phyloP scores from a whole-genome alignment of 35 echinoderm and acorn worm species.

The Chiridota heheva region DNA sequence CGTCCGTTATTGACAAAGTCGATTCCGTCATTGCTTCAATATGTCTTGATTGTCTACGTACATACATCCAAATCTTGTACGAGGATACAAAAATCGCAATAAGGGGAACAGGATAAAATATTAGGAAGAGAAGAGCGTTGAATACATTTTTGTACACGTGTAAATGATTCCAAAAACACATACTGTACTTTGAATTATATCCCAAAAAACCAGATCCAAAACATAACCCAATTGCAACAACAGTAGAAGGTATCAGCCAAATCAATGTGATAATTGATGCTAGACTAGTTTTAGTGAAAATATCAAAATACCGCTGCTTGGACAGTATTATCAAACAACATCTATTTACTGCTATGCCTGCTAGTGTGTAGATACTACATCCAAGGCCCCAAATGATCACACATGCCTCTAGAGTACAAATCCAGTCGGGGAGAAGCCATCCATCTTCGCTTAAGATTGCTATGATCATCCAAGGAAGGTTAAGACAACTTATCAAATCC shows the following conservation, averaged over 20 bases:
- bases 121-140: background rate
- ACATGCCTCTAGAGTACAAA: background rate
- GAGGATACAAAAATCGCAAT: background rate
- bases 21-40: background rate
- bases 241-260: background rate
- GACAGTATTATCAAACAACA: background rate
- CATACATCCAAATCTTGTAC: background rate
- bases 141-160: background rate
- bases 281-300: background rate
- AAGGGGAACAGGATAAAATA: background rate
- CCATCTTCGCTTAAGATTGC: background rate
- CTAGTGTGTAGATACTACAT: background rate
- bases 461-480: background rate
- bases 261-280: background rate
- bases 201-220: background rate
- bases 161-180: background rate
- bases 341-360: background rate
- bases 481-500: background rate
- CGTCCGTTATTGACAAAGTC: background rate
- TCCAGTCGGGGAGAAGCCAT: background rate
- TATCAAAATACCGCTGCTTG: background rate
- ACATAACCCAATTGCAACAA: background rate
- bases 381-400: background rate
- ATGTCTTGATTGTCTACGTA: background rate
- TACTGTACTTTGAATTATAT: background rate